Conservation (phyloP, 2,113 vertebrate genomes). For the Xerus inauris region DNA sequence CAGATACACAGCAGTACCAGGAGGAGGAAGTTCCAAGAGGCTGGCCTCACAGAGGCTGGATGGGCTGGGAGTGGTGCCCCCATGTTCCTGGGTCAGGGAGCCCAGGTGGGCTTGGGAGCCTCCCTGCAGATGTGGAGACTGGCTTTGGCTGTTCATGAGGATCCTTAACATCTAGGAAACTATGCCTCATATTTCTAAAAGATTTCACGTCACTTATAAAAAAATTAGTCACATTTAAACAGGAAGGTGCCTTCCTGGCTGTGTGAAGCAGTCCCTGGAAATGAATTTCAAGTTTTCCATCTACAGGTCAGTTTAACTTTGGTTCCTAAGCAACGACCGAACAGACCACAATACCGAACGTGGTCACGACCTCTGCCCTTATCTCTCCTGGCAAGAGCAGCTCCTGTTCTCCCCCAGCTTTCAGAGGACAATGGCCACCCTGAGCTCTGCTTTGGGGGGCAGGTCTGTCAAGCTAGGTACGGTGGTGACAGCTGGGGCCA, state of each 20-base stretch:
- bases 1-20: neutral
- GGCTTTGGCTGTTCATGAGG: neutral
- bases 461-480: neutral
- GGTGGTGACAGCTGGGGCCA: neutral
- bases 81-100: neutral
- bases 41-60: neutral
- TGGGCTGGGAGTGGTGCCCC: neutral
- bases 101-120: neutral
- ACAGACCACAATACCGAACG: slow-evolving; percentile 2
- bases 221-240: slow-evolving; percentile 3
- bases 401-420: slow-evolving; percentile 6
- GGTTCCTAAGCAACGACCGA: slow-evolving; percentile 67
- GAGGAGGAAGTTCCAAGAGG: neutral
- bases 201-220: slow-evolving; percentile 25
- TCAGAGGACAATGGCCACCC: neutral
- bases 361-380: slow-evolving; percentile 23
- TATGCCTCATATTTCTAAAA: neutral
- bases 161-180: neutral
- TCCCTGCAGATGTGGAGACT: neutral
- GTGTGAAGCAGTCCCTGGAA: slow-evolving; percentile 23
- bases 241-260: slow-evolving; percentile 31
- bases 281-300: slow-evolving; percentile 52
- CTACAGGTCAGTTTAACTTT: slow-evolving; percentile 32
- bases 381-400: neutral
- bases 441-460: neutral